Percentiles rank a stretch among this genome's conserved stretches.
These are phyloP conservation scores for Platycheirus albimanus DNA, from an alignment of 2,888 invertebrate species.

Conservation along the genomic window DNA sequence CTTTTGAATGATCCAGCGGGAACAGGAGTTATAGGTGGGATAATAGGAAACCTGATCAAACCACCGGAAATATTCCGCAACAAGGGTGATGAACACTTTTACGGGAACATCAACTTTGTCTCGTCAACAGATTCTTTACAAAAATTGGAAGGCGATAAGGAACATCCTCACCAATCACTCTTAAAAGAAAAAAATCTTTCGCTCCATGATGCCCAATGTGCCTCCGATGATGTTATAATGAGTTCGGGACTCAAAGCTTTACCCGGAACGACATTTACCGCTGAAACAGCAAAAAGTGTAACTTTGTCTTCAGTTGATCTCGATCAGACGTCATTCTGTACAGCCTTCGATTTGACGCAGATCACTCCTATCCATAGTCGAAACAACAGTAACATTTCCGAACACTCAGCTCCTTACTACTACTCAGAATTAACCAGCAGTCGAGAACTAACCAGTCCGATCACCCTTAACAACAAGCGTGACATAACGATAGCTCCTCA, in stretches of 20 bases:
- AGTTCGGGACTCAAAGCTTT: constrained; percentile 46
- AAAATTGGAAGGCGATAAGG: constrained; percentile 74
- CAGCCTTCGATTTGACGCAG: constrained; percentile 76
- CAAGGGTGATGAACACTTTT: constrained; percentile 80
- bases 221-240: constrained; percentile 69
- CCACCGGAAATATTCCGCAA: constrained; percentile 82
- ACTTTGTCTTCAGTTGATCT: constrained; percentile 76
- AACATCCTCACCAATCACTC: constrained; percentile 62
- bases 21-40: constrained; percentile 75
- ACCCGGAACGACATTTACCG: constrained; percentile 51
- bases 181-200: constrained; percentile 75
- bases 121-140: constrained; percentile 82
- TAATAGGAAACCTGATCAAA: constrained; percentile 80
- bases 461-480: constrained; percentile 89
- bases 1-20: constrained; percentile 76
- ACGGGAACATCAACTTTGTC: constrained; percentile 82
- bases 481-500: constrained; percentile 85
- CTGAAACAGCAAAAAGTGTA: constrained; percentile 75
- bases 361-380: constrained; percentile 85
- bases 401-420: constrained; percentile 91
- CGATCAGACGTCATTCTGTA: constrained; percentile 75
- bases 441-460: constrained; percentile 82
- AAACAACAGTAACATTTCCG: constrained; percentile 85
- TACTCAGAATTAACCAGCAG: constrained; percentile 87
- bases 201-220: constrained; percentile 75